Base-by-base conservation (phyloP, 2,113 vertebrate species). In the Corythoichthys intestinalis region DNA sequence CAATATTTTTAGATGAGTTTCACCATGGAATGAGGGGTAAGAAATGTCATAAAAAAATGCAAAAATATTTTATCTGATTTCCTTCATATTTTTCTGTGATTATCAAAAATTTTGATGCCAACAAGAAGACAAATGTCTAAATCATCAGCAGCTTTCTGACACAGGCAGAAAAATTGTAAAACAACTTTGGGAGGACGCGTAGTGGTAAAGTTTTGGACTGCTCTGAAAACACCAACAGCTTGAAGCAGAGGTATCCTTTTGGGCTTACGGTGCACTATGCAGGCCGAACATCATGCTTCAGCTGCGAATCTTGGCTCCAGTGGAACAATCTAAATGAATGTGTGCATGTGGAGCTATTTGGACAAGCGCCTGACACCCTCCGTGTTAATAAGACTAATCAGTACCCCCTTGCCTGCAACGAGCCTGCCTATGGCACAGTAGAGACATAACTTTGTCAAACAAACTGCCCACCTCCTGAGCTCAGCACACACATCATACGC, bases 301-400 rank as follows among this genome's bases (percentile, higher is more conserved):
- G 91, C 93, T 94, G 94, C 93, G 93, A 69, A 94, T 94, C 91
- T 94, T 93, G 94, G 94, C 94, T 94, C 53, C 56, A 91, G 91
- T 92, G 90, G 11, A 67, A 34, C 59, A 48, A 70, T 47, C 58
- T 68, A 64, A 9, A 60, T 8, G 0, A 20, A 35, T 58, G 50
- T 3, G 17, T 38, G 35, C 90, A 93, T 87, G 93, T 89, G 91
- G 93, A 94, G 93, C 94, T 95, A 93, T 95, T 95, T 98, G 96
- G 96, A 97, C 93, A 87, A 80, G 81, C 92, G 96, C 96, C 94
- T 81, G 83, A 93, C 93, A 93, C 94, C 84, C 94, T 94, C 88
- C 92, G 92, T 93, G 94, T 94, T 98, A 98, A 97, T 98, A 96
- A 96, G 95, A 86, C 92, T 94, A 96, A 96, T 97, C 96, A 96